Base-by-base conservation (phyloP, 2,888 invertebrate species). In the Apocheima hispidaria region DNA sequence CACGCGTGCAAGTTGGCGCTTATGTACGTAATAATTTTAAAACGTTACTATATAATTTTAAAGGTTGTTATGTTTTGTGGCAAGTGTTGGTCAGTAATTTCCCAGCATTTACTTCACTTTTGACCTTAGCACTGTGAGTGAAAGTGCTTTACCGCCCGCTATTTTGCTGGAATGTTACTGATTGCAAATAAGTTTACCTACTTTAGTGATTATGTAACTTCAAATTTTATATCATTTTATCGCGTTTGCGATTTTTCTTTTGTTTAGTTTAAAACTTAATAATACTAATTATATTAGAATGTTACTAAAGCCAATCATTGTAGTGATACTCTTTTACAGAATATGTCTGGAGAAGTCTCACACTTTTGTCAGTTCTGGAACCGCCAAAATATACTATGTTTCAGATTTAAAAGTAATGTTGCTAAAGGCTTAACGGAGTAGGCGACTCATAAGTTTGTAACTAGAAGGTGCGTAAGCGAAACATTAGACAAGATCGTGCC, bases 121-220 rank as follows among this genome's bases (percentile, higher is more conserved):
- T 58, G 51, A 58, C 56, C 56, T 56, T 49, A 56, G 10, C 56
- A 41, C 33, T 4, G 54, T 18, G 21, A 58, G 57, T 51, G 57
- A 51, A 58, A 44, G 57, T 50, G 57, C 33, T n/a, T 36, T 18
- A 28, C 36, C 23, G 26, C 38, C 49, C 49, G 49, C 36, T 26
- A 35, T 50, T 50, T 28, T 23, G 18, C 16, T 14, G 51, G 51
- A 51, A 51, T 51, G 38, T n/a, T 30, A 20, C 38, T 30, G 40
- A 40, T 51, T 40, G 51, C 51, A 16, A 40, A 51, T 51, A 51
- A 16, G 16, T 40, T 38, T 50, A 50, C 50, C 36, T 51, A 40
- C 51, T 30, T 26, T 14, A 1, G 48, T 23, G 14, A 5, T 40
- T 40, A 30, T 12, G 28, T 51, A 51, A 51, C 16, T n/a, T 1